Base-by-base conservation (phyloP, 2,113 vertebrate species). In the Emydocephalus ijimae region DNA sequence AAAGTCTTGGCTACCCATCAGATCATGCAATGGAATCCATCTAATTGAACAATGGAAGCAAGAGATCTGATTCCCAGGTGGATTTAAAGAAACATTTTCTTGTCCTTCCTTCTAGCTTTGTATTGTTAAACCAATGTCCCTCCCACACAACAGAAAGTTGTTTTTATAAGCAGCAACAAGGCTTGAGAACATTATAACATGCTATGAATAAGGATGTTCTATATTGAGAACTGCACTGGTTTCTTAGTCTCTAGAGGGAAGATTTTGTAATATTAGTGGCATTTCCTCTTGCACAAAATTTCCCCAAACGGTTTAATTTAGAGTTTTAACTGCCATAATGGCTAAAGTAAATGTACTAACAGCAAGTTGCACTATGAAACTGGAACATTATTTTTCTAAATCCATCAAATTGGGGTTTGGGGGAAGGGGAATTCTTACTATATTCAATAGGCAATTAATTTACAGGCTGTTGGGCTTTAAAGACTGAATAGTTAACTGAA, bases 1-100 rank as follows among this genome's bases (percentile, higher is more conserved):
- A 99, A 98, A 93, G 97, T 98, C 55, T 98, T 99, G 12, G 87
- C 95, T 56, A 85, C 96, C 0, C 97, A 98, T 26, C 96, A 98
- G 85, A 89, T 94, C 92, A 89, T 94, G 56, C 93, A 43, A 0
- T 85, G 2, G 3, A 48, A 87, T 90, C 54, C 43, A 0, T 12
- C 74, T 1, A 0, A 43, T 92, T 94, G 94, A 94, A 88, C 9
- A 15, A 64, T 3, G 56, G 61, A 45, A 93, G 61, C 0, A 18
- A 59, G 87, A 48, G 64, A 50, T 81, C 43, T 10, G 11, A 20
- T 34, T 64, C 15, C 56, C 86, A 61, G 52, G 21, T 15, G 0
- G 0, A 0, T 0, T 0, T 0, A 50, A n/a, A 55, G 26, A 57
- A 34, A n/a, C 9, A 18, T 7, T 48, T 45, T 43, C 14, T 34